Conservation (phyloP, 2,797 vertebrate genomes). For the Antrozous pallidus region DNA sequence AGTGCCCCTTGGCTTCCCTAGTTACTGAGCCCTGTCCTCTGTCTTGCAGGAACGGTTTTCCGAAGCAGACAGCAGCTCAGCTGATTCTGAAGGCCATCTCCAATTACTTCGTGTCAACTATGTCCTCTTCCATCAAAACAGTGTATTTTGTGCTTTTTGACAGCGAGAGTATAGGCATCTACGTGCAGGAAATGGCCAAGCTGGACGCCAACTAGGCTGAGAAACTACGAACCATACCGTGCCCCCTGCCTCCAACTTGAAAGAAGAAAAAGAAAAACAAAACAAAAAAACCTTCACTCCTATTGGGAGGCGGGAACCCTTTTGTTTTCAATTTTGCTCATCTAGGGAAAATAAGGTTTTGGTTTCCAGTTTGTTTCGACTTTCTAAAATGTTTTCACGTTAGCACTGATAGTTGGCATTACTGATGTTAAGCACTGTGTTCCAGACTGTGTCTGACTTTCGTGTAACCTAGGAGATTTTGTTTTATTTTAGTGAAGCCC, state of each 20-base stretch:
- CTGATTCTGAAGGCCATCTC: conserved; percentile 98
- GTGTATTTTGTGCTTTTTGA: conserved; percentile 98
- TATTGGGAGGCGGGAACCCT: conserved; percentile 69
- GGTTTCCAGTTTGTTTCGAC: conserved; percentile 77
- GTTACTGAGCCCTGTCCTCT: background rate
- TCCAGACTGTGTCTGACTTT: conserved; percentile 83
- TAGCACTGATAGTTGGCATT: conserved; percentile 89
- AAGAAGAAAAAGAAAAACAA: background rate
- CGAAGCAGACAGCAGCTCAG: conserved; percentile 97
- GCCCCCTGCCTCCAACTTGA: conserved; percentile 71
- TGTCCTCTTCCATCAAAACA: conserved; percentile 98
- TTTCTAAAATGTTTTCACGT: conserved; percentile 83
- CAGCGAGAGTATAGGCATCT: conserved; percentile 98
- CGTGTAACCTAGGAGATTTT: conserved; percentile 87
- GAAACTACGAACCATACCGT: conserved; percentile 52
- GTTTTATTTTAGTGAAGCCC: conserved; percentile 87
- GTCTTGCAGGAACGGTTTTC: conserved; percentile 93
- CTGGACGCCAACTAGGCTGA: conserved; percentile 91
- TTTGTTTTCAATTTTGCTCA: conserved; percentile 80
- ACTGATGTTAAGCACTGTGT: conserved; percentile 87
- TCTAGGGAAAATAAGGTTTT: conserved; percentile 80
- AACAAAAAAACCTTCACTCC: conserved; percentile 55
- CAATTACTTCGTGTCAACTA: conserved; percentile 96
- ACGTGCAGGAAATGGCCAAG: conserved; percentile 99
- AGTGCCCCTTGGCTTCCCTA: rapidly evolving